Evolutionary conservation across 2,113 vertebrate species (phyloP), one percentile per base, ranked within the genome.

Genomic region (Oryzias woworae): DNA sequence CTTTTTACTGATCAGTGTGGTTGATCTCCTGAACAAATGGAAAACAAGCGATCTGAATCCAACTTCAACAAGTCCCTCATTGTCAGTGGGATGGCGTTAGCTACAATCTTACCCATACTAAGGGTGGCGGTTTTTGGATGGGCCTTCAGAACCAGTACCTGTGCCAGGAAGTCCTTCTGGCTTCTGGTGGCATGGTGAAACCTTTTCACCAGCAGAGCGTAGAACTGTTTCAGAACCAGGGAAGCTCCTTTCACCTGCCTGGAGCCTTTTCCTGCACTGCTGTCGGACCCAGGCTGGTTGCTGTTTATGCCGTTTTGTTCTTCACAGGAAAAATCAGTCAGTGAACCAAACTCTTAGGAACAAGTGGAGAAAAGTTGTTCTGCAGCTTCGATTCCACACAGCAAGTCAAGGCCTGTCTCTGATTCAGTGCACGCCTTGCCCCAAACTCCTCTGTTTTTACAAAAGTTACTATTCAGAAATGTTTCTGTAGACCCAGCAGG

Each of bases 111-210:
- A 12, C 36, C 36, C 26, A 1, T 6, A 28, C 26, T 28, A 6
- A 26, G 26, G 26, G 12, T 36, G 31, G 2, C 3, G 26, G 45
- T 18, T 18, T 20, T 18, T 18, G 18, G 17, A 48, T 18, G n/a
- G 20, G 4, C 18, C 46, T 2, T 18, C 16, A 18, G 18, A 48
- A 5, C 7, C 22, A 10, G 24, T 54, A 98, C 96, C 95, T 99
- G 97, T 1, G 96, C 95, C 54, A 99, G 67, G 84, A 98, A 98
- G 85, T 98, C 97, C 74, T 95, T 96, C 60, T 77, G 75, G 87
- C 96, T 98, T 58, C 96, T 92, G 8, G 75, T 84, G 0, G 95
- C 65, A 0, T 93, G 97, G 44, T 95, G 91, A 59, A 96, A 93
- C 20, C 97, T 88, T 88, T 99, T 99, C 65, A 96, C 88, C 14